Evolutionary conservation across 2,113 vertebrate genomes (phyloP), one percentile per base, ranked within the genome.

Genomic region (Apteryx owenii): DNA sequence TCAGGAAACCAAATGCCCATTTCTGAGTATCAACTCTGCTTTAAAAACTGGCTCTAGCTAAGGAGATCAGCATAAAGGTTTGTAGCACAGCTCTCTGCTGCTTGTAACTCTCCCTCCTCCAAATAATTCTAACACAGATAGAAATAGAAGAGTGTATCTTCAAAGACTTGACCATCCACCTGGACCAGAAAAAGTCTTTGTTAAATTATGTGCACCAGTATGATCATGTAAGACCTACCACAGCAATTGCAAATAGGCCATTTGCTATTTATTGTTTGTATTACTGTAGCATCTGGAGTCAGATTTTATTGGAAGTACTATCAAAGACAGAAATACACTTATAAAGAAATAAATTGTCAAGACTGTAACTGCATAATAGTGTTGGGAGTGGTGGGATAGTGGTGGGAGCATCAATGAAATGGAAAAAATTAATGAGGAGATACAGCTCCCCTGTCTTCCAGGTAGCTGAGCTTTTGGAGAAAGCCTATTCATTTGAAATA

Each of bases 11-110:
- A 76, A 23, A 1, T 36, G 51, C 18, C 29, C n/a, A 46, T 22
- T 68, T 85, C 12, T 29, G 16, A 58, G 50, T 19, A 82, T 58
- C 22, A 72, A 0, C 16, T 60, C 1, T 33, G 29, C 20, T 82
- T 79, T 81, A 75, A 60, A 36, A 76, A 26, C 29, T 54, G 19
- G 2, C 64, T 76, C 40, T 68, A 50, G 14, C 11, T 50, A 69
- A 90, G 29, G 22, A 75, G 5, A 36, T 60, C 5, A 85, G 44
- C 0, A 0, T 50, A 54, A 68, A 70, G 0, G 5, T 40, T n/a
- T 15, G n/a, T 7, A 65, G 23, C 50, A 81, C 10, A 58, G 13
- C 33, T 81, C 40, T 78, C 65, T 88, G 19, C 25, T 65, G 22
- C 38, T 73, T 93, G 28, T 64, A 51, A 65, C 20, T 77, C 44